Conservation (phyloP, 2,113 vertebrate genomes). For the Rhombomys opimus region DNA sequence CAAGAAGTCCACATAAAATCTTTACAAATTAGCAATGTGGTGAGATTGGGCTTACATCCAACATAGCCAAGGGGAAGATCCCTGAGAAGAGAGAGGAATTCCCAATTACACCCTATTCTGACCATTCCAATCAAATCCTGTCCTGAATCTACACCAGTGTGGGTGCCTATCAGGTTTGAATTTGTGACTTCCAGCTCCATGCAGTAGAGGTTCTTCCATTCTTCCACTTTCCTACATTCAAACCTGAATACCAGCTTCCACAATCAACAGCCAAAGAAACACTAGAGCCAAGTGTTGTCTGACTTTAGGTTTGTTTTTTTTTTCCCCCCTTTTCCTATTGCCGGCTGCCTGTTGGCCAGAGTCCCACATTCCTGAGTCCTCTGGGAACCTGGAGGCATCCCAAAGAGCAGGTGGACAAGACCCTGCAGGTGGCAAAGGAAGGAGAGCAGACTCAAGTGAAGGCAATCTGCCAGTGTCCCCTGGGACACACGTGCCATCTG, state of each 20-base stretch:
- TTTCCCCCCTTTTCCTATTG: not conserved
- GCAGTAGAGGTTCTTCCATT: not conserved
- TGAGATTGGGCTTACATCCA: not conserved
- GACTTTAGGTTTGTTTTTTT: not conserved
- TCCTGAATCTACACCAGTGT: too few species aligned
- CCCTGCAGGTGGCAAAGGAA: not conserved
- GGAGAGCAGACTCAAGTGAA: not conserved
- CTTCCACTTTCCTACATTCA: not conserved
- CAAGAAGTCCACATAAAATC: not conserved
- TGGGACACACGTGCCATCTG: not conserved
- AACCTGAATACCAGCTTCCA: not conserved
- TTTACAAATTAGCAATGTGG: not conserved
- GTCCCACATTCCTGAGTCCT: not conserved
- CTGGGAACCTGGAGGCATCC: not conserved
- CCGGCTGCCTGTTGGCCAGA: slow-evolving; percentile 16
- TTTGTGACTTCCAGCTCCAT: not conserved
- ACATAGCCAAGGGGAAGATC: not conserved
- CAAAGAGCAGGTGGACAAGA: not conserved
- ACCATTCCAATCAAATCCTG: not conserved
- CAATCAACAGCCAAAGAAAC: not conserved
- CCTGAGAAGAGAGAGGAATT: not conserved
- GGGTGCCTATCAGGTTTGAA: not conserved
- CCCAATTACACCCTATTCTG: not conserved
- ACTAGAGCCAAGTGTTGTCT: not conserved
- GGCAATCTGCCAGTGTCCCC: not conserved